Evolutionary conservation across 2,888 invertebrate genomes (phyloP).

Genomic region (Asteroscopus sphinx): DNA sequence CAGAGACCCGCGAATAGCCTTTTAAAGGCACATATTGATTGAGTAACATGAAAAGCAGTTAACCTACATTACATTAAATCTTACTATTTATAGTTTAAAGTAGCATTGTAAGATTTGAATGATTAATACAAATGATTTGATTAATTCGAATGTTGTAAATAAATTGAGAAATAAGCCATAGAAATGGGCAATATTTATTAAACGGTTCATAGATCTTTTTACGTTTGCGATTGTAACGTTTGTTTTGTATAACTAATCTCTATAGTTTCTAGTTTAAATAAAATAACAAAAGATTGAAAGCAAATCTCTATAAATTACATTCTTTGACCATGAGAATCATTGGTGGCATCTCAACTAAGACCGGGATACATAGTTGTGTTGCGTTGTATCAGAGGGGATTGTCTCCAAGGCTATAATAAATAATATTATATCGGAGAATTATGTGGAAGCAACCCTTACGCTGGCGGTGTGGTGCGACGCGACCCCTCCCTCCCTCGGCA

Average conservation of each 20-base stretch:
- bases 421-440: constrained; percentile 76
- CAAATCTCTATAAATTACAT: constrained; percentile 3
- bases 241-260: too few relatives aligned
- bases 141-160: neutral
- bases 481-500: constrained; percentile 60
- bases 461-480: constrained; percentile 49
- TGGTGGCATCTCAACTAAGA: constrained; percentile 54
- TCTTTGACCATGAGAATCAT: constrained; percentile 25
- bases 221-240: too few relatives aligned
- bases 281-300: neutral
- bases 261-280: too few relatives aligned
- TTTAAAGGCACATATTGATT: constrained; percentile 45
- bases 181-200: too few relatives aligned
- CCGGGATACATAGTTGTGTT: constrained; percentile 65
- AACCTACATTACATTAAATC: constrained; percentile 35
- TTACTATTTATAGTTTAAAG: constrained; percentile 31
- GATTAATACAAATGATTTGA: constrained; percentile 4
- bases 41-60: constrained; percentile 39
- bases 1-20: constrained; percentile 38
- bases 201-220: too few relatives aligned
- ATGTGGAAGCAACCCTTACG: constrained; percentile 69
- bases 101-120: constrained; percentile 9
- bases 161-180: neutral
- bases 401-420: constrained; percentile 76
- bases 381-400: constrained; percentile 70